phyloP scores from a whole-genome alignment of 2,113 vertebrate genomes.

The Cathartes aura region DNA sequence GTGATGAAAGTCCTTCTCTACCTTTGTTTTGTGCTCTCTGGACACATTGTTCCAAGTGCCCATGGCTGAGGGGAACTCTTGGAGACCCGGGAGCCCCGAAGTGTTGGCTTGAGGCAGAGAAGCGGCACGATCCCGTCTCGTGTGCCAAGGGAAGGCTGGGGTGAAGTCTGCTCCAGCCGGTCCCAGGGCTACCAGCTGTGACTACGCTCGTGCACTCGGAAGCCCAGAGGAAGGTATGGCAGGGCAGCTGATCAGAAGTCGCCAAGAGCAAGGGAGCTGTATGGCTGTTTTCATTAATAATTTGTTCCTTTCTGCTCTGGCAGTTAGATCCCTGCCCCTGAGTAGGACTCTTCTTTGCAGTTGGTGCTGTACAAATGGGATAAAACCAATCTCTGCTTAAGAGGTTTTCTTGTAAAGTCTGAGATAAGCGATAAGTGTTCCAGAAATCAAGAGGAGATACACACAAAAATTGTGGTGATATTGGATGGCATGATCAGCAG shows the following conservation, averaged over 20 bases:
- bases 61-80: not conserved
- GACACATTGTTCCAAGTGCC: not conserved
- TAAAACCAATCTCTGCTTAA: not conserved
- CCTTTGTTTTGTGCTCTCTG: not conserved
- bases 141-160: not conserved
- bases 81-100: no score
- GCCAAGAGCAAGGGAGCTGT: not conserved
- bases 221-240: not conserved
- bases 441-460: not conserved
- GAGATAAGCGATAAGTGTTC: not conserved
- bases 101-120: not conserved
- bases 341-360: not conserved
- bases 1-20: no score
- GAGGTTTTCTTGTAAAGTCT: not conserved
- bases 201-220: accelerated
- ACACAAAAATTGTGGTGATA: not conserved
- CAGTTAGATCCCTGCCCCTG: not conserved
- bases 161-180: not conserved
- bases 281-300: not conserved
- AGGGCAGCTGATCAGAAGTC: no score
- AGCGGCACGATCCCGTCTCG: accelerated
- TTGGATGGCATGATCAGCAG: not conserved
- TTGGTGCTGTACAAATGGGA: not conserved
- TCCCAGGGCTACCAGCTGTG: not conserved
- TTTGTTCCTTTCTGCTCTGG: not conserved